Base-by-base conservation (phyloP, 1,140 invertebrate species). In the Drosophila pectinifera region DNA sequence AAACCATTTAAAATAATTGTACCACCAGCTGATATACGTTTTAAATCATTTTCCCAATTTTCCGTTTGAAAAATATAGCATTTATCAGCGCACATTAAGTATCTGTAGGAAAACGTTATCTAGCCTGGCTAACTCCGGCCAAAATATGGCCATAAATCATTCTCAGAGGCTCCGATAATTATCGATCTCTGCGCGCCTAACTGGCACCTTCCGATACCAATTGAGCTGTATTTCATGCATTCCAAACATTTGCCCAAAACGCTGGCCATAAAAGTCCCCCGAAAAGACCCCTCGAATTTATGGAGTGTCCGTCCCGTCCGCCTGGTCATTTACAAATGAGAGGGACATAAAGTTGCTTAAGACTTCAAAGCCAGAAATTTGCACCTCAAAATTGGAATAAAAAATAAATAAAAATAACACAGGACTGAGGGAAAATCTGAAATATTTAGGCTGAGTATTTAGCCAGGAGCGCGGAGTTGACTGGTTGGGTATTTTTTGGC, bases 391-490 rank as follows among this genome's bases (percentile, higher is more conserved):
- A 28, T 31, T 14, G 6, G 14, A 24, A 48, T 26, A 24, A 36
- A 38, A 34, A 59, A 38, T 22, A 56, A 43, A 54, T 26, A 49
- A 34, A 16, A 56, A 43, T 49, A 34, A 28, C 14, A 24, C 26
- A 55, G 20, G 16, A 20, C 48, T 10, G 20, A 36, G 51, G 28
- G 49, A 75, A 88, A 79, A 86, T 79, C 72, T 83, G 67, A 88
- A 82, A 77, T 86, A 86, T 86, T 88, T 77, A 65, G 72, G 75
- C 65, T 77, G 64, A 67, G 72, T 54, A 76, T 76, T 76, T 76
- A 76, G 73, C 42, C 46, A 41, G 38, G 41, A 70, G 38, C 28
- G 53, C 14, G 38, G 45, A 31, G 58, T 24, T 62, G 46, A 13
- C 49, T 62, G 58, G 57, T 26, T 20, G 46, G 64, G 48, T 31